Conservation (phyloP, 2,888 invertebrate species). For the Cotesia congregata region DNA sequence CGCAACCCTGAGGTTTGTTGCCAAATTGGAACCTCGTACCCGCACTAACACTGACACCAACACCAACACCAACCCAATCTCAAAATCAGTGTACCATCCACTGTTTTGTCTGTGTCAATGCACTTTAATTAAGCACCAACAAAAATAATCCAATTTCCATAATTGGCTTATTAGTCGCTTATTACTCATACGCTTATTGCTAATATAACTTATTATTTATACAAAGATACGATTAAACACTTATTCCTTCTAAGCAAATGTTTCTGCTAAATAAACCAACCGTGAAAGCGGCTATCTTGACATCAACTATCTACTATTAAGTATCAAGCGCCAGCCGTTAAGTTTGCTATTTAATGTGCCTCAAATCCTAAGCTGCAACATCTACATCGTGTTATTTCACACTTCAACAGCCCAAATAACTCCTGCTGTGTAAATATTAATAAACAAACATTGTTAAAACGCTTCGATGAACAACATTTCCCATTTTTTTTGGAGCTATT, state of each 20-base stretch:
- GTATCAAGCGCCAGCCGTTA: neutral
- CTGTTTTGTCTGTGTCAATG: neutral
- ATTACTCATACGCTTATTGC: too few relatives aligned
- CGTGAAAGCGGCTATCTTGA: neutral
- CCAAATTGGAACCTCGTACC: slow-evolving; percentile 45
- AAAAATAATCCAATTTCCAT: neutral
- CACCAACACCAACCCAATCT: neutral
- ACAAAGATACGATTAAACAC: neutral
- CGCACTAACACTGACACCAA: slow-evolving; percentile 9
- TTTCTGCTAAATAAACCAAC: neutral
- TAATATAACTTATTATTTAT: neutral
- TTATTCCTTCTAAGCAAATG: neutral
- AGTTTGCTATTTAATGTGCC: slow-evolving; percentile 33
- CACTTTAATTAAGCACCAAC: neutral
- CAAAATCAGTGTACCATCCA: slow-evolving; percentile 10
- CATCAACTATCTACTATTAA: neutral
- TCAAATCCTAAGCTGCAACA: slow-evolving; percentile 35
- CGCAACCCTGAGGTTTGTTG: slow-evolving; percentile 39
- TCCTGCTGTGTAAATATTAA: too few relatives aligned
- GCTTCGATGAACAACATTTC: neutral
- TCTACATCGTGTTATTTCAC: slow-evolving; percentile 24
- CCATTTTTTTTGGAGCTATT: neutral
- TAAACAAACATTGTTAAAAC: neutral
- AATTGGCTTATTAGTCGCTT: neutral
- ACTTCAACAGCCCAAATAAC: neutral